A percentile compares a stretch with the other conserved stretches of the same genome.
Evolutionary conservation across 1,140 invertebrate species (phyloP).

Genomic region (Meloidogyne exigua): DNA sequence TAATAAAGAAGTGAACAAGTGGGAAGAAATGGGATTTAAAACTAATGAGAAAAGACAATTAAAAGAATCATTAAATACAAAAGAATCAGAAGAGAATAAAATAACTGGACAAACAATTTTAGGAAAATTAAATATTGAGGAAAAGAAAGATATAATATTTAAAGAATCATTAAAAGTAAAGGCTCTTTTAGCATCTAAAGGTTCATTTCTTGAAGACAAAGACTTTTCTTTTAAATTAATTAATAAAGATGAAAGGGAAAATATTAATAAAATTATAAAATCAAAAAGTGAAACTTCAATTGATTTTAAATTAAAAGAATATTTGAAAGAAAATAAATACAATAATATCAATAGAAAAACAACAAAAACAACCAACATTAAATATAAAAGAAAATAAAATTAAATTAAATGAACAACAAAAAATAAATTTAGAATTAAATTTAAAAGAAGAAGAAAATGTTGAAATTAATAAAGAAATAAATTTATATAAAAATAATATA

Average conservation of each 20-base stretch:
- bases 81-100: neutral
- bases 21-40: neutral
- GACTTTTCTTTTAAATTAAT: neutral
- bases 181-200: neutral
- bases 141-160: neutral
- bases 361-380: too few species aligned
- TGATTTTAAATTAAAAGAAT: neutral
- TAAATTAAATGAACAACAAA: too few species aligned
- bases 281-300: neutral
- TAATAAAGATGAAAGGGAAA: neutral
- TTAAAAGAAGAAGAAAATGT: too few species aligned
- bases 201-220: neutral
- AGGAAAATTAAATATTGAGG: neutral
- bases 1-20: neutral
- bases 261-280: neutral
- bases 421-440: too few species aligned
- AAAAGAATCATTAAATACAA: neutral
- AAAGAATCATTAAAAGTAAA: neutral
- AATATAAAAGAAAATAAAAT: too few species aligned
- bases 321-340: neutral
- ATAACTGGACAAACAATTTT: neutral
- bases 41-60: neutral
- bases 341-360: too few species aligned
- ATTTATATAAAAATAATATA: too few species aligned
- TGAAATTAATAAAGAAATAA: too few species aligned